phyloP scores from a whole-genome alignment of 2,797 vertebrate species.

The Macrochelys suwanniensis region DNA sequence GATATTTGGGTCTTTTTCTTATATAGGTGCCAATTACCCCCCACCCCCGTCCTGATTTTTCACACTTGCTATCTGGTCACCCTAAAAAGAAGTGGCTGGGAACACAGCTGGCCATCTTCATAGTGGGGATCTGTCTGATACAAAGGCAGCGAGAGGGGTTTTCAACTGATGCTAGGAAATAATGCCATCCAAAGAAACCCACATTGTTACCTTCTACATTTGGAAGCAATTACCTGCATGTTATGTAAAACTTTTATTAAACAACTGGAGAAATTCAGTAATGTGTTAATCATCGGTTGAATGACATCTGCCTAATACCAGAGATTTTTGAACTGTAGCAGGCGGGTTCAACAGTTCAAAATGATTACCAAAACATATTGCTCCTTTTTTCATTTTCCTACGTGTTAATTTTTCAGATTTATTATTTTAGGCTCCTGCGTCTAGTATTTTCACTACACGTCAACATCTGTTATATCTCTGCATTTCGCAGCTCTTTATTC shows the following conservation, averaged over 20 bases:
- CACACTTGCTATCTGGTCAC: too few relatives aligned
- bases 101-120: not conserved
- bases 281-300: conserved; percentile 75
- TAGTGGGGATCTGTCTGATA: not conserved
- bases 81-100: not conserved
- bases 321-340: conserved; percentile 32
- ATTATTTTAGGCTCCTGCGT: conserved; percentile 53
- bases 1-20: too few relatives aligned
- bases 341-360: conserved; percentile 53
- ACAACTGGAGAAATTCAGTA: conserved; percentile 69
- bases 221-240: conserved; percentile 78
- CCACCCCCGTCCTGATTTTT: too few relatives aligned
- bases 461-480: conserved; percentile 52
- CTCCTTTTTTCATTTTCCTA: conserved; percentile 58
- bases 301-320: conserved; percentile 70
- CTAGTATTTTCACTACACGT: conserved; percentile 21
- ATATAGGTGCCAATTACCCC: too few relatives aligned
- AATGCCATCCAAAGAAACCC: conserved; percentile 53
- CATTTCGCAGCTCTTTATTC: not conserved
- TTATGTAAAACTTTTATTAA: conserved; percentile 64
- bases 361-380: conserved; percentile 78
- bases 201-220: conserved; percentile 67
- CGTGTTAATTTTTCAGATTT: conserved; percentile 76
- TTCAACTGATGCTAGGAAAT: conserved; percentile 34
- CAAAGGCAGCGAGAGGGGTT: not conserved